These are phyloP conservation scores for Aphis craccivora DNA, from an alignment of 1,140 invertebrate genomes.

Conservation along the genomic window DNA sequence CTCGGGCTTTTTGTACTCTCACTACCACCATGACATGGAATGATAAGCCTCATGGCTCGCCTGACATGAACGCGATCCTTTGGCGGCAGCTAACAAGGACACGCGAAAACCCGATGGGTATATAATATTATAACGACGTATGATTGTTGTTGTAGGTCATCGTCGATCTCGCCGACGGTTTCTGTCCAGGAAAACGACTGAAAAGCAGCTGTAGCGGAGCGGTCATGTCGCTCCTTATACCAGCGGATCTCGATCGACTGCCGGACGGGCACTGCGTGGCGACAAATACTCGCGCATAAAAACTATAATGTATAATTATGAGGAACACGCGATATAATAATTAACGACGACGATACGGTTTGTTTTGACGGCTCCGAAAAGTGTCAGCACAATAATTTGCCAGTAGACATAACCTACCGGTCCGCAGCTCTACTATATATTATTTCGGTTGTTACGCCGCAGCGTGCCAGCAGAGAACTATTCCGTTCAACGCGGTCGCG, in stretches of 20 bases:
- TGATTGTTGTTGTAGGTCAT: too few relatives aligned
- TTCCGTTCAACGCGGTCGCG: neutral
- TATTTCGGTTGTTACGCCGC: neutral
- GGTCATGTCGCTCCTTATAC: neutral
- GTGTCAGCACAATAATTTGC: neutral
- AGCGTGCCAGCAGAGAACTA: neutral
- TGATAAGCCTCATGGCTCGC: constrained; percentile 48
- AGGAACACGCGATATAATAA: too few relatives aligned
- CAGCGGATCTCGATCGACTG: neutral
- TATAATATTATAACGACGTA: neutral
- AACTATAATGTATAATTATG: too few relatives aligned
- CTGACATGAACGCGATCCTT: neutral
- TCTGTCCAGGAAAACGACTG: neutral
- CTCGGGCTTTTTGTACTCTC: constrained; percentile 38
- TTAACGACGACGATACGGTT: neutral
- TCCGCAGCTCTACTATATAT: neutral
- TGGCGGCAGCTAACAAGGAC: neutral
- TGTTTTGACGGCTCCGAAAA: neutral
- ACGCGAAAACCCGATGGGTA: neutral
- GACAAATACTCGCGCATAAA: too few relatives aligned
- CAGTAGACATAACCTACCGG: neutral
- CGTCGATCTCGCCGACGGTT: neutral
- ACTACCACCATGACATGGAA: constrained; percentile 43
- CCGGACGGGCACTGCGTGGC: too few relatives aligned
- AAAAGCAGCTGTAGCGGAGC: neutral